These are phyloP conservation scores for Tortricodes alternella DNA, from an alignment of 2,888 invertebrate genomes.

Conservation along the genomic window DNA sequence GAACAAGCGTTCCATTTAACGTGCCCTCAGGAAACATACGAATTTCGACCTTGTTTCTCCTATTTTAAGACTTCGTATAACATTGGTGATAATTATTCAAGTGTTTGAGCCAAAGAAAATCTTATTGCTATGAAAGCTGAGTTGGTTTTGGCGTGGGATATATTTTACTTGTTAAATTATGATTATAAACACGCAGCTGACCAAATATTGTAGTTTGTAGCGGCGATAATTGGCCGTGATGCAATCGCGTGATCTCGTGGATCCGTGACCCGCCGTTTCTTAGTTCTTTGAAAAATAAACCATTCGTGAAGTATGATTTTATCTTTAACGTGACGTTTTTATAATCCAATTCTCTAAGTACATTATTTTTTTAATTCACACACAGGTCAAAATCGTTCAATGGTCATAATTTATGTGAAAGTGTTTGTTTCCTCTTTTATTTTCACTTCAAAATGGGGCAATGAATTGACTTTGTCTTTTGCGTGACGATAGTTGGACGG, in stretches of 20 bases:
- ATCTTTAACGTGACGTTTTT: background rate
- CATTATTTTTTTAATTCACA: too few species aligned
- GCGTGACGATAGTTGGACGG: too few species aligned
- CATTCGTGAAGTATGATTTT: background rate
- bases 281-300: background rate
- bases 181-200: slow-evolving; percentile 73
- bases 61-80: slow-evolving; percentile 35
- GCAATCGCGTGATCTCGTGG: slow-evolving; percentile 73
- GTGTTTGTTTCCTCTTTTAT: too few species aligned
- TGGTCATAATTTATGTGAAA: too few species aligned
- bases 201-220: slow-evolving; percentile 80
- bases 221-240: slow-evolving; percentile 80
- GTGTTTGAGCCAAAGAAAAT: slow-evolving; percentile 32
- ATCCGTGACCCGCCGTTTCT: slow-evolving; percentile 32
- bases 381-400: too few species aligned
- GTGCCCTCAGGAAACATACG: slow-evolving; percentile 37
- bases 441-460: too few species aligned
- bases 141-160: slow-evolving; percentile 35
- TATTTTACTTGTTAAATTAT: slow-evolving; percentile 42
- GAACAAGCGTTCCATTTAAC: slow-evolving; percentile 54
- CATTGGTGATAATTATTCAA: background rate
- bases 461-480: too few species aligned
- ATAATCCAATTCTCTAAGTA: too few species aligned
- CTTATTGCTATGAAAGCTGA: slow-evolving; percentile 30
- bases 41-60: slow-evolving; percentile 45